Evolutionary conservation across 2,797 vertebrate genomes (phyloP), one percentile per base, ranked within the genome.

Genomic region (Acanthurus lineatus): DNA sequence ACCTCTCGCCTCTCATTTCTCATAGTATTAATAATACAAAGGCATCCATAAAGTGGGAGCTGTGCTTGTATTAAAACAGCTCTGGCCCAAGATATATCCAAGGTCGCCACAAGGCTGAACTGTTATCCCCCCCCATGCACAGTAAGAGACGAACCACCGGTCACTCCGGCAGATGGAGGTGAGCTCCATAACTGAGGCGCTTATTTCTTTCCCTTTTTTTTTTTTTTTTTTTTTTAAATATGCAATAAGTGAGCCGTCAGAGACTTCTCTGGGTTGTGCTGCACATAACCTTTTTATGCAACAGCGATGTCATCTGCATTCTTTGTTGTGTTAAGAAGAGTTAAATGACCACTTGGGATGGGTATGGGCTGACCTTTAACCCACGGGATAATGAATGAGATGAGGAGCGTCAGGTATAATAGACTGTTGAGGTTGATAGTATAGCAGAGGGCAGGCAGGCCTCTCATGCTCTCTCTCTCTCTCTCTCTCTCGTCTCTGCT

Each of bases 11-110:
- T 91, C 87, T 92, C 82, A 88, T 92, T 91, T 85, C 88, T 93
- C 85, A 74, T 42, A 48, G 80, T 94, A 95, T 94, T 95, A 94
- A 95, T 95, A 95, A 94, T 92, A 93, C 91, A 96, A 93, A 90
- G 75, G 87, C 86, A 85, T 88, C 88, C 83, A 87, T 89, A 90
- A 94, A 93, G 87, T 69, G 68, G 71, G 83, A 89, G 88, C 87
- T 60, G 65, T 77, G 87, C 77, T 91, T 88, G 88, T 87, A 87
- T 93, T 93, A 91, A 93, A 94, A 92, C 91, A 89, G 86, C 77
- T 53, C 75, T 44, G 48, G 81, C 75, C 83, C 67, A 20, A 77
- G 90, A 88, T 89, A 88, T 86, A 82, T 88, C 86, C 95, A 95
- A 95, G 94, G 92, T 95, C 90, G 79, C 84, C 81, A 69, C 89